Percentiles rank a stretch among this genome's conserved stretches.
phyloP scores from a whole-genome alignment of 1,140 invertebrate species.

The Drosophila auraria region DNA sequence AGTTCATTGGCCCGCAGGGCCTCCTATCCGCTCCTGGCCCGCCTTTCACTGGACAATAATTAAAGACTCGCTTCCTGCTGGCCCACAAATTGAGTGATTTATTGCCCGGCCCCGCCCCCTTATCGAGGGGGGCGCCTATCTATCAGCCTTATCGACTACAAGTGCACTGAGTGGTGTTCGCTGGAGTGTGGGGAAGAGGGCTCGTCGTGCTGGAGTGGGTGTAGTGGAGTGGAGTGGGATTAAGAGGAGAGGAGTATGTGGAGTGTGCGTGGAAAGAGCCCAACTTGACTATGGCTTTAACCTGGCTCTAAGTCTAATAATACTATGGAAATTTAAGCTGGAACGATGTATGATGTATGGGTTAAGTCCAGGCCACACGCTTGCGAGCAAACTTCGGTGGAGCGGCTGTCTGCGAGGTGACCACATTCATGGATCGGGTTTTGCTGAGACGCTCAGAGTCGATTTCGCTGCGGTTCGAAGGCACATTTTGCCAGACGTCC shows the following conservation, averaged over 20 bases:
- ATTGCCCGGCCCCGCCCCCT: slow-evolving; percentile 23
- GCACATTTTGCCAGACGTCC: slow-evolving; percentile 73
- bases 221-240: neutral
- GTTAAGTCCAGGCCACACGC: slow-evolving; percentile 74
- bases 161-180: slow-evolving; percentile 25
- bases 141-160: slow-evolving; percentile 50
- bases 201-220: slow-evolving; percentile 2
- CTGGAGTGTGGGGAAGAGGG: neutral
- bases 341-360: neutral
- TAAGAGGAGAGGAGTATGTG: neutral
- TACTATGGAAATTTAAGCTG: slow-evolving; percentile 62
- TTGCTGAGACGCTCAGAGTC: slow-evolving; percentile 54
- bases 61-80: slow-evolving; percentile 33
- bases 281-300: slow-evolving; percentile 39
- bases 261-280: slow-evolving; percentile 1
- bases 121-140: slow-evolving; percentile 31
- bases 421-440: slow-evolving; percentile 70
- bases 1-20: neutral
- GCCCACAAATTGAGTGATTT: slow-evolving; percentile 53
- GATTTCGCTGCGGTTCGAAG: slow-evolving; percentile 40
- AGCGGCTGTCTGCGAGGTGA: slow-evolving; percentile 59
- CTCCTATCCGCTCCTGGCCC: neutral
- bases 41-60: slow-evolving; percentile 34
- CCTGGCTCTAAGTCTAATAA: slow-evolving; percentile 30
- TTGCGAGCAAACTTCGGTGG: slow-evolving; percentile 78